phyloP scores from a whole-genome alignment of 2,888 invertebrate genomes.

The Teleogryllus oceanicus region DNA sequence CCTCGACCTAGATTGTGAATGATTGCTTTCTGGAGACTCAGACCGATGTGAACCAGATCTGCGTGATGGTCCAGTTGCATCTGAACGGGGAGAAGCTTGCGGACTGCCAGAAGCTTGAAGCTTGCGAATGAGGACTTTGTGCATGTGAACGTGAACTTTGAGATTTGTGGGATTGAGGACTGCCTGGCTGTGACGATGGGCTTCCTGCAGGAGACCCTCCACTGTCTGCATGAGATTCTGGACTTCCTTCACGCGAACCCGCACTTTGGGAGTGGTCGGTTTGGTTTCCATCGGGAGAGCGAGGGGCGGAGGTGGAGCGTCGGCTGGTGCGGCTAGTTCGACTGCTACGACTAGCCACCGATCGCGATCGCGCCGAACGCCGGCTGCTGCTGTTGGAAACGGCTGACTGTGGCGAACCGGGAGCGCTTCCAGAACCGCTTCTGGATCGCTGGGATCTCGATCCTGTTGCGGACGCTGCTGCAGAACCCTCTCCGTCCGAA shows the following conservation, averaged over 20 bases:
- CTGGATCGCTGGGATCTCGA: constrained; percentile 38
- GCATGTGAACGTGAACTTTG: constrained; percentile 39
- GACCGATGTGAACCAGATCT: constrained; percentile 27
- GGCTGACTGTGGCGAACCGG: constrained; percentile 36
- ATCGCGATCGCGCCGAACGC: constrained; percentile 39
- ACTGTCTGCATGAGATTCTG: constrained; percentile 24
- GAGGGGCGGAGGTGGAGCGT: constrained; percentile 28
- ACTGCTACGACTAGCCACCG: constrained; percentile 27
- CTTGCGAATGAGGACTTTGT: constrained; percentile 26
- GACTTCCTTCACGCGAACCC: background rate
- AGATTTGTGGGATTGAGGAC: constrained; percentile 44
- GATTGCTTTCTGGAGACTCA: constrained; percentile 36
- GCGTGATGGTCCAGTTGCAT: constrained; percentile 29
- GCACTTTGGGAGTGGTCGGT: constrained; percentile 28
- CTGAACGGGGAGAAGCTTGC: constrained; percentile 27
- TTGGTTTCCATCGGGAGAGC: constrained; percentile 28
- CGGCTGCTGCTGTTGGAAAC: constrained; percentile 38
- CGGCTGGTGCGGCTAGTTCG: constrained; percentile 34
- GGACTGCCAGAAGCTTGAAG: background rate
- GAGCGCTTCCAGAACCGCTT: constrained; percentile 21
- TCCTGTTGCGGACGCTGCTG: constrained; percentile 38
- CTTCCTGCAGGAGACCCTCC: constrained; percentile 21
- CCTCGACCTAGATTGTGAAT: constrained; percentile 38
- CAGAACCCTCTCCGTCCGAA: constrained; percentile 18
- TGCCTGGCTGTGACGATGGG: constrained; percentile 43